Percentiles rank a stretch among this genome's conserved stretches.
Conservation (phyloP, 2,797 vertebrate genomes). For the Onychomys torridus region DNA sequence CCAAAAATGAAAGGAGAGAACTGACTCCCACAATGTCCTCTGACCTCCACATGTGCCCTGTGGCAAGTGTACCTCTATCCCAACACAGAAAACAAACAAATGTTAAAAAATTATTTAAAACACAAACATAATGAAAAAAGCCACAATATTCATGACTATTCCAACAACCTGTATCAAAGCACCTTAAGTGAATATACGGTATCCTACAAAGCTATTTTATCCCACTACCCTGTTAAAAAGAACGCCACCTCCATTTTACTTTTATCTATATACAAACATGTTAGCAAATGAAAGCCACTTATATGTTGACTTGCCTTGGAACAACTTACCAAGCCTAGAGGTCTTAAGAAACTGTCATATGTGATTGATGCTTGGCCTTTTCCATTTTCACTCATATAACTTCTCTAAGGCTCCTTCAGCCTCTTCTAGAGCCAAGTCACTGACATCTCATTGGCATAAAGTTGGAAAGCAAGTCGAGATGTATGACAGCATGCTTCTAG, state of each 20-base stretch:
- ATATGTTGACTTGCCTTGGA: conserved; percentile 15
- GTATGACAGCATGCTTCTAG: not conserved
- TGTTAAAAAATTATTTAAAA: not conserved
- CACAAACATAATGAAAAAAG: not conserved
- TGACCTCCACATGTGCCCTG: not conserved
- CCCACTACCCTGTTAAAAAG: not conserved
- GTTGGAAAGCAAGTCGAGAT: not conserved
- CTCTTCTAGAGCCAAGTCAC: not conserved
- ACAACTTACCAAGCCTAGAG: not conserved
- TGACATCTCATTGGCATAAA: not conserved
- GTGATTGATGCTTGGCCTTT: not conserved
- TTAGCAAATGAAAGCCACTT: not conserved
- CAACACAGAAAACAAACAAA: not conserved
- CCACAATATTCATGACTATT: not conserved
- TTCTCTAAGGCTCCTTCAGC: not conserved
- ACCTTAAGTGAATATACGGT: not conserved
- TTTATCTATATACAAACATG: not conserved
- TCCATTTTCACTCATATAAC: conserved; percentile 32
- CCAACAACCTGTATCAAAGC: not conserved
- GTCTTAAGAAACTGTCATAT: not conserved
- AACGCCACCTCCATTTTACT: not conserved
- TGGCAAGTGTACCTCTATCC: not conserved
- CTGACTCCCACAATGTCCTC: not conserved
- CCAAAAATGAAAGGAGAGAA: not conserved
- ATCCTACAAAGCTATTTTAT: not conserved